These are phyloP conservation scores for Triplophysa rosa DNA, from an alignment of 2,113 vertebrate species.

Conservation along the genomic window DNA sequence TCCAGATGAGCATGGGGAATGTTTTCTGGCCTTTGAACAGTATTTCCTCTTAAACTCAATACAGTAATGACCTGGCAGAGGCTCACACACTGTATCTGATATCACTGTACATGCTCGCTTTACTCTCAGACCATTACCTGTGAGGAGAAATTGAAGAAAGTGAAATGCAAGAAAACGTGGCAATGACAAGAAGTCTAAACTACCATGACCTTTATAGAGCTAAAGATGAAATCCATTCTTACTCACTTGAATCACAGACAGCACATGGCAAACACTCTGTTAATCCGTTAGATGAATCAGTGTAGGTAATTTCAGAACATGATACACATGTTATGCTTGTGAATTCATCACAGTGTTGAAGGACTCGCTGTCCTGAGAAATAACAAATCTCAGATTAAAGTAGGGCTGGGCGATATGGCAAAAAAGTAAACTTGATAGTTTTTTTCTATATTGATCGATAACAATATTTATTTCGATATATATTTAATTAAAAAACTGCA, in stretches of 20 bases:
- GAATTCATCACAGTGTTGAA: neutral
- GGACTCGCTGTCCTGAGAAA: slow-evolving; percentile 29
- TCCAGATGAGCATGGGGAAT: slow-evolving; percentile 30
- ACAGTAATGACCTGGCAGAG: slow-evolving; percentile 28
- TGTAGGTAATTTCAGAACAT: slow-evolving; percentile 8
- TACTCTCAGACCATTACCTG: slow-evolving; percentile 29
- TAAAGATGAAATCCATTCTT: neutral
- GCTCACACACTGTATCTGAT: slow-evolving; percentile 36
- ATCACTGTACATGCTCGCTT: neutral
- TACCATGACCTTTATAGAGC: neutral
- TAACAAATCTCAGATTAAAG: neutral
- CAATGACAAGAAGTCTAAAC: neutral
- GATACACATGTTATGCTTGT: slow-evolving; percentile 5
- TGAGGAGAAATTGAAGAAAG: neutral
- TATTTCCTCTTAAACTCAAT: neutral
- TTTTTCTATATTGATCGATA: no score
- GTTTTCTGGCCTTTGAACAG: slow-evolving; percentile 27
- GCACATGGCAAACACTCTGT: slow-evolving; percentile 1
- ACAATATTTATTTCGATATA: no score
- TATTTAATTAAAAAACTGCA: no score
- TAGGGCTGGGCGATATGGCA: no score
- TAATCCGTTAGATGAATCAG: slow-evolving; percentile 1
- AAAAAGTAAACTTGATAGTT: no score
- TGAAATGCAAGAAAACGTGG: neutral
- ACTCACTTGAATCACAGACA: slow-evolving; percentile 39